phyloP scores from a whole-genome alignment of 2,888 invertebrate genomes.

The Agrotis segetum region DNA sequence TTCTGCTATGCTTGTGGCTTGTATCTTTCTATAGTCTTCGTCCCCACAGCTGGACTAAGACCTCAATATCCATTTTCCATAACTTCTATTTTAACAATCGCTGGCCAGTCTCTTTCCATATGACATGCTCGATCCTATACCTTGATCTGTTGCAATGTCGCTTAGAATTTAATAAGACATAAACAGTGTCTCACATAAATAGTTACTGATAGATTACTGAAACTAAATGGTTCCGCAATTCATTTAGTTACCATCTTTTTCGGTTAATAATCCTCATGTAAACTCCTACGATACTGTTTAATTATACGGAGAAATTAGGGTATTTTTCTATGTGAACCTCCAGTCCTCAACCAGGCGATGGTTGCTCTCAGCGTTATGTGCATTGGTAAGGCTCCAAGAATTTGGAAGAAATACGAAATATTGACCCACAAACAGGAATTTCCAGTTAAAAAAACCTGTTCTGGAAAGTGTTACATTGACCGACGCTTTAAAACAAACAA shows the following conservation, averaged over 20 bases:
- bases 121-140: not conserved
- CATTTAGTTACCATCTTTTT: not conserved
- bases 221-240: too few species aligned
- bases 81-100: not conserved
- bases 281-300: not conserved
- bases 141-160: not conserved
- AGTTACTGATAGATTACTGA: too few species aligned
- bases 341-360: not conserved
- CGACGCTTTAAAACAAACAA: not conserved
- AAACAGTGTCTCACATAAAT: not conserved
- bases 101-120: too few species aligned
- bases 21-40: not conserved
- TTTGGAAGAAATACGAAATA: not conserved
- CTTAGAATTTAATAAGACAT: not conserved
- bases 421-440: slow-evolving; percentile 3
- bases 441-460: not conserved
- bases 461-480: not conserved
- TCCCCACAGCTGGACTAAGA: too few species aligned
- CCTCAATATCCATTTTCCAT: not conserved
- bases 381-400: not conserved
- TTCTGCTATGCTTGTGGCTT: not conserved
- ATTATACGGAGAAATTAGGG: not conserved
- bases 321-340: not conserved
- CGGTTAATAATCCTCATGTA: not conserved
- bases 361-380: not conserved